A percentile compares a stretch with the other conserved stretches of the same genome.
Evolutionary conservation across 1,140 invertebrate species (phyloP).

Genomic region (Batillaria attramentaria): DNA sequence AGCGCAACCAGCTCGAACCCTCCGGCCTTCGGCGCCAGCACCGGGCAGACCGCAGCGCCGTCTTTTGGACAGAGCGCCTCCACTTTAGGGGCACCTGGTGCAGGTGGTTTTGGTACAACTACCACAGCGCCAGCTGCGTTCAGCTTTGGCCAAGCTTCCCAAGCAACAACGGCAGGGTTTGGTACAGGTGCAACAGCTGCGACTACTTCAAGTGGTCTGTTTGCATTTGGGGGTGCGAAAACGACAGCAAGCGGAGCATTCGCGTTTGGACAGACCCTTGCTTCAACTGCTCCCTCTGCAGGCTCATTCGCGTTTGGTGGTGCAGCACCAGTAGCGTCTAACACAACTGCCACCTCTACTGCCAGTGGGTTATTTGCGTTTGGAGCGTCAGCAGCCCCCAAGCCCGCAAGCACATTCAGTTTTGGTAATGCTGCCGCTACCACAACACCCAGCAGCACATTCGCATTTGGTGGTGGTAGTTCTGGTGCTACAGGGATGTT

Average conservation of each 20-base stretch:
- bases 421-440: neutral
- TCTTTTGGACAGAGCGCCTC: neutral
- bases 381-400: neutral
- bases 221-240: neutral
- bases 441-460: slow-evolving; percentile 7
- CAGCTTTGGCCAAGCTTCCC: neutral
- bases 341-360: neutral
- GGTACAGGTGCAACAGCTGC: neutral
- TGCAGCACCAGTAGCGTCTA: neutral
- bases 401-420: neutral
- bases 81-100: neutral
- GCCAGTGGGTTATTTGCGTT: neutral
- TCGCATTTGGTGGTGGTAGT: slow-evolving; percentile 10
- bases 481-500: neutral
- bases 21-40: neutral
- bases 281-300: neutral
- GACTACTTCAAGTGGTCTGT: neutral
- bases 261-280: neutral
- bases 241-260: neutral
- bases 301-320: neutral
- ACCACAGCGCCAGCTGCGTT: neutral
- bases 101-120: slow-evolving; percentile 5
- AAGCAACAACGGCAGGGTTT: neutral
- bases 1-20: neutral
- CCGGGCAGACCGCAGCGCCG: neutral